Percentiles rank a stretch among this genome's conserved stretches.
phyloP scores from a whole-genome alignment of 2,888 invertebrate species.

The Sarcophaga caerulescens region DNA sequence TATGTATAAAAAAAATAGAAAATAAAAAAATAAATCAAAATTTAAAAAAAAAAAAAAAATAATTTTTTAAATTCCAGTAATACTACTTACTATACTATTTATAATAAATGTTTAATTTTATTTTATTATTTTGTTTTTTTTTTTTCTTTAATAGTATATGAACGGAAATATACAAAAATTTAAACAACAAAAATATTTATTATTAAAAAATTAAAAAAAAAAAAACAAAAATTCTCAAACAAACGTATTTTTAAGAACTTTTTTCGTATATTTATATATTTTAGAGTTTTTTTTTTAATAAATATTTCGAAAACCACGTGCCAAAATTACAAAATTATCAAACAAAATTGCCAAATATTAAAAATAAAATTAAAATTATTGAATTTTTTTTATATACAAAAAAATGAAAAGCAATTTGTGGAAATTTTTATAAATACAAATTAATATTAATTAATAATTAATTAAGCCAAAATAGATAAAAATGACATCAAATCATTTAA shows the following conservation, averaged over 20 bases:
- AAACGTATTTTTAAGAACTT: slow-evolving; percentile 2
- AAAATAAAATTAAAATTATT: slow-evolving; percentile 4
- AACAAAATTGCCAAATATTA: slow-evolving; percentile 36
- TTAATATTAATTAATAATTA: too few species aligned
- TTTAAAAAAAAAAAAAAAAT: slow-evolving; percentile 24
- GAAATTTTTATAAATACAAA: slow-evolving; percentile 24
- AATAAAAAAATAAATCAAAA: slow-evolving; percentile 27
- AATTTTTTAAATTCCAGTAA: background rate
- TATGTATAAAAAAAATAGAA: slow-evolving; percentile 31
- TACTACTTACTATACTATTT: too few species aligned
- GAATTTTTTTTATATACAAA: slow-evolving; percentile 59
- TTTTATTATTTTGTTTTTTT: too few species aligned
- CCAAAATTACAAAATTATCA: slow-evolving; percentile 74
- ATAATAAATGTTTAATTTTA: too few species aligned
- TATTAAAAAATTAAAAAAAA: too few species aligned
- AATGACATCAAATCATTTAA: too few species aligned
- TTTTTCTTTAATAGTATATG: too few species aligned
- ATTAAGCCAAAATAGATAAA: too few species aligned
- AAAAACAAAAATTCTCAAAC: too few species aligned
- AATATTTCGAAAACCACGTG: slow-evolving; percentile 80
- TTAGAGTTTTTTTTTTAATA: slow-evolving; percentile 28
- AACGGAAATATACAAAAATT: too few species aligned
- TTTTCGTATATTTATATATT: slow-evolving; percentile 36
- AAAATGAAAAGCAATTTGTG: slow-evolving; percentile 68
- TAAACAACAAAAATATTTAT: too few species aligned